Percentiles rank a stretch among this genome's conserved stretches.
Evolutionary conservation across 1,140 invertebrate species (phyloP).

Genomic region (Tetraneura akinire): DNA sequence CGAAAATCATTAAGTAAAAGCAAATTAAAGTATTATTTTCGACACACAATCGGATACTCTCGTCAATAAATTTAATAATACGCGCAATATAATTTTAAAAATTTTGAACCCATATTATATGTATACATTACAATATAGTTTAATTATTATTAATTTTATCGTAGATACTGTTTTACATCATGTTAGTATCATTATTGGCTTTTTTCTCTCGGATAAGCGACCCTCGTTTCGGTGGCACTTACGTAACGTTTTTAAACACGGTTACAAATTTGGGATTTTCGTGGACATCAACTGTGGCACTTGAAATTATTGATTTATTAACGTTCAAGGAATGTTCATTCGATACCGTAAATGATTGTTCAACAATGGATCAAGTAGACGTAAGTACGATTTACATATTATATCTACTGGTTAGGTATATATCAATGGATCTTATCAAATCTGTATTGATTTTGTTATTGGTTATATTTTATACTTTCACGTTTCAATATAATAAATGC

Average conservation of each 20-base stretch:
- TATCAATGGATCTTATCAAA: neutral
- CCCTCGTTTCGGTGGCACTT: conserved; percentile 93
- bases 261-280: conserved; percentile 94
- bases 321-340: conserved; percentile 73
- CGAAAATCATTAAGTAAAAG: too few species aligned
- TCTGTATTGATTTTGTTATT: neutral
- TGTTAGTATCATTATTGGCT: conserved; percentile 79
- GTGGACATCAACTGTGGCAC: conserved; percentile 89
- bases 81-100: too few species aligned
- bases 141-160: neutral
- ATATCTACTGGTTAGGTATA: too few species aligned
- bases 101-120: too few species aligned
- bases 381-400: neutral
- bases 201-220: conserved; percentile 88
- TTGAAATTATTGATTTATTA: conserved; percentile 89
- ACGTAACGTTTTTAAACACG: conserved; percentile 99
- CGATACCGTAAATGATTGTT: conserved; percentile 10
- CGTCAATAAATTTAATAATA: too few species aligned
- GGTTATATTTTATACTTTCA: neutral
- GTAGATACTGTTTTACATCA: conserved; percentile 63
- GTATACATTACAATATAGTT: neutral
- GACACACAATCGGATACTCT: too few species aligned
- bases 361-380: neutral
- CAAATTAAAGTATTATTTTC: too few species aligned
- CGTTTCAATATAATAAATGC: too few species aligned